Conservation (phyloP, 1,140 invertebrate species). For the Mamestra configurata region DNA sequence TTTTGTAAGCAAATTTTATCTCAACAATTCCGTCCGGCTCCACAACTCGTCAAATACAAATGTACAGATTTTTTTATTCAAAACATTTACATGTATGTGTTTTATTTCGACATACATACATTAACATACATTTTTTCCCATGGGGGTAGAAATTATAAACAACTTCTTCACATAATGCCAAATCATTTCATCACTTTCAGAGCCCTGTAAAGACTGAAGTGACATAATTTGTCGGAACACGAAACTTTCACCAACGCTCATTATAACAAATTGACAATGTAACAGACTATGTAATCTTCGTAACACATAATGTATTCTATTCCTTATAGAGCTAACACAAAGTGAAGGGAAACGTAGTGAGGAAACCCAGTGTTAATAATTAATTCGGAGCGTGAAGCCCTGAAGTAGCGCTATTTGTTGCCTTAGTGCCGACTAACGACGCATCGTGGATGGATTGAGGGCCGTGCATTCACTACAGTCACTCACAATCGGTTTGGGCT, state of each 20-base stretch:
- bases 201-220: too few relatives aligned
- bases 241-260: background rate
- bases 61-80: too few relatives aligned
- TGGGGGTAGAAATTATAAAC: too few relatives aligned
- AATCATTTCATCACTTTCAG: too few relatives aligned
- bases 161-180: too few relatives aligned
- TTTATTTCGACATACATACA: too few relatives aligned
- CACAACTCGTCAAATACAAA: too few relatives aligned
- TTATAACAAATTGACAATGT: background rate
- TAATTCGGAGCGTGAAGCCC: slow-evolving; percentile 27
- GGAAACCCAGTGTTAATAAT: slow-evolving; percentile 40
- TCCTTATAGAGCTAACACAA: slow-evolving; percentile 29
- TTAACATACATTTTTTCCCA: too few relatives aligned
- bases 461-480: slow-evolving; percentile 5
- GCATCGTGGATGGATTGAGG: slow-evolving; percentile 17
- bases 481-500: slow-evolving; percentile 25
- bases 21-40: too few relatives aligned
- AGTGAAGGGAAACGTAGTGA: slow-evolving; percentile 34
- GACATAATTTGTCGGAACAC: too few relatives aligned
- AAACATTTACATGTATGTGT: too few relatives aligned
- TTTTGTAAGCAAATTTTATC: too few relatives aligned
- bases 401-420: slow-evolving; percentile 36
- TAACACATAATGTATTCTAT: slow-evolving; percentile 26
- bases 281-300: background rate
- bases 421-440: slow-evolving; percentile 26